Percentiles rank a stretch among this genome's conserved stretches.
phyloP scores from a whole-genome alignment of 53 echinoderm and acorn worm species.

The Apostichopus leukothele region DNA sequence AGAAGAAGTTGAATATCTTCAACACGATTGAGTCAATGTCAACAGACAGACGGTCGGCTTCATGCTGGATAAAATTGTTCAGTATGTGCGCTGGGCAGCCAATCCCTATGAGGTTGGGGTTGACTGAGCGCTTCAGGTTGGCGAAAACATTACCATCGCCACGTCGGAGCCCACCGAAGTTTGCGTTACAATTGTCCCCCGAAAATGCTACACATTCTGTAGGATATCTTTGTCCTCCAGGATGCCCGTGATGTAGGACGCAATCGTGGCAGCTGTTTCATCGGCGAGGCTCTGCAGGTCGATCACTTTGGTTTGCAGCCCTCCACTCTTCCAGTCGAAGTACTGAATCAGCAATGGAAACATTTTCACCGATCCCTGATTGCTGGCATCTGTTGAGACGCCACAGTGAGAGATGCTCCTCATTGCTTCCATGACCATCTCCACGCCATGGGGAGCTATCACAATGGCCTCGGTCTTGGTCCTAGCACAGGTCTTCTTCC shows the following conservation, averaged over 20 bases:
- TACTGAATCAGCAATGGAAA: not conserved
- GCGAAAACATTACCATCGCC: constrained; percentile 16
- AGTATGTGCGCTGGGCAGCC: constrained; percentile 25
- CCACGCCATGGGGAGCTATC: constrained; percentile 32
- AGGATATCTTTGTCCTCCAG: constrained; percentile 22
- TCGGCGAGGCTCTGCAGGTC: constrained; percentile 31
- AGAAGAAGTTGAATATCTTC: constrained; percentile 21
- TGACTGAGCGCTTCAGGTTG: constrained; percentile 7
- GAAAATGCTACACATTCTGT: constrained; percentile 22
- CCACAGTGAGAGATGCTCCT: not conserved
- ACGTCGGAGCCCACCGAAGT: constrained; percentile 20
- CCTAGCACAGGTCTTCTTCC: constrained; percentile 3
- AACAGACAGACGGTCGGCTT: constrained; percentile 8
- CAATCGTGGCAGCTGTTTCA: constrained; percentile 2
- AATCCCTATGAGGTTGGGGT: not conserved
- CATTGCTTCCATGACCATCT: constrained; percentile 20
- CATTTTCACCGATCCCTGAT: constrained; percentile 24
- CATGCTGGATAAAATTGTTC: constrained; percentile 26
- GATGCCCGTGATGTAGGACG: constrained; percentile 27
- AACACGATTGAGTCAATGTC: constrained; percentile 14
- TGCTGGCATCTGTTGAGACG: constrained; percentile 18
- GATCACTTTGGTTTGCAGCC: constrained; percentile 18
- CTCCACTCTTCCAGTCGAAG: constrained; percentile 6
- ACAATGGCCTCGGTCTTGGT: constrained; percentile 19
- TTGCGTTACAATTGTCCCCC: constrained; percentile 24